Evolutionary conservation across 2,113 vertebrate genomes (phyloP).

Genomic region (Phalacrocorax brasilianus): DNA sequence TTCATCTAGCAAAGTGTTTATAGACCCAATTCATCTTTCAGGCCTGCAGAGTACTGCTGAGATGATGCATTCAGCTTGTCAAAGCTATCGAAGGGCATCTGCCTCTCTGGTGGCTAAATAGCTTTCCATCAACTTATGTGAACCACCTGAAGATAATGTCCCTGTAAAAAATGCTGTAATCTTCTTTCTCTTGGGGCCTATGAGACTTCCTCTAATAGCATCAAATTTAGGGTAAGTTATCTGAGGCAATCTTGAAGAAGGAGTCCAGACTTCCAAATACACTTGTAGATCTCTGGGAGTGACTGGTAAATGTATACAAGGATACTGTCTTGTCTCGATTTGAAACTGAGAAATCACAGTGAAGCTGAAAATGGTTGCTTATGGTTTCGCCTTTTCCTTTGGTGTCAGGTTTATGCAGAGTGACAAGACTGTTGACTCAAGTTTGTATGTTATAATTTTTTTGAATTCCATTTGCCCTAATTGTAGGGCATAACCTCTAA

Average conservation of each 20-base stretch:
- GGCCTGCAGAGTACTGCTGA: background rate
- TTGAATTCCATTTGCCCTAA: background rate
- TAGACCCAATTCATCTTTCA: constrained; percentile 19
- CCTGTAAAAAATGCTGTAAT: constrained; percentile 16
- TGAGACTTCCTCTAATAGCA: constrained; percentile 33
- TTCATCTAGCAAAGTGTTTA: constrained; percentile 10
- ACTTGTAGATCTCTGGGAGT: background rate
- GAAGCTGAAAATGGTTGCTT: background rate
- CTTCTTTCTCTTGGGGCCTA: constrained; percentile 24
- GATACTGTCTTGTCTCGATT: background rate
- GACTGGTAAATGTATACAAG: background rate
- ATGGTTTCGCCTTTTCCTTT: background rate
- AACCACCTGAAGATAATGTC: constrained; percentile 50
- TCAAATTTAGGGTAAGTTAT: constrained; percentile 34
- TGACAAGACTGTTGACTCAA: background rate
- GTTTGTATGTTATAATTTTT: background rate
- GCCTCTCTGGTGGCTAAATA: constrained; percentile 47
- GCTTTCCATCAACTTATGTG: constrained; percentile 29
- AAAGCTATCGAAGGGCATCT: constrained; percentile 52
- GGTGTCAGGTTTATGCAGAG: background rate
- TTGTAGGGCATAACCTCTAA: background rate
- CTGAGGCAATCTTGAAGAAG: constrained; percentile 14
- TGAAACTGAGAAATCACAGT: background rate
- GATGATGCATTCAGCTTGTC: constrained; percentile 39
- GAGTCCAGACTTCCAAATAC: background rate